These are phyloP conservation scores for Drosophila cognata DNA, from an alignment of 2,888 invertebrate species.

Conservation along the genomic window DNA sequence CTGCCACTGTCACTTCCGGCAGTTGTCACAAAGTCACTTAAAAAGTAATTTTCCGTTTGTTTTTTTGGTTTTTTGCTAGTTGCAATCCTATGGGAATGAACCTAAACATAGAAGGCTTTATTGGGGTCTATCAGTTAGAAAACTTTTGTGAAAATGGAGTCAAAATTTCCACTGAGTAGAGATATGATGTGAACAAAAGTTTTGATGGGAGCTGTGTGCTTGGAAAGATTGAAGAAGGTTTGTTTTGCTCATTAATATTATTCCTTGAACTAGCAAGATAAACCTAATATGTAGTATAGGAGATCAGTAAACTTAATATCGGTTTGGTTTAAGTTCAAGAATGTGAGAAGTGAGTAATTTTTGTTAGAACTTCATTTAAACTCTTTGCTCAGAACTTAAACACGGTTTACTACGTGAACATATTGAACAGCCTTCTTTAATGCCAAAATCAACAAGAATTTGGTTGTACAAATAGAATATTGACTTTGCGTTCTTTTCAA, in stretches of 20 bases:
- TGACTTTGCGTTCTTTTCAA: neutral
- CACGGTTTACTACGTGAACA: neutral
- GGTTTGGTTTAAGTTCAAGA: neutral
- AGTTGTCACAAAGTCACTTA: slow-evolving; percentile 29
- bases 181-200: neutral
- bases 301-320: too few relatives aligned
- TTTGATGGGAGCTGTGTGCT: neutral
- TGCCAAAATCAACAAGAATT: neutral
- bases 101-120: neutral
- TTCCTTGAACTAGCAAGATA: neutral
- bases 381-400: neutral
- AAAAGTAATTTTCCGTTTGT: slow-evolving; percentile 22
- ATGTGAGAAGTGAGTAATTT: neutral
- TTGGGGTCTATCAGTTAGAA: neutral
- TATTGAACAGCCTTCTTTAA: neutral
- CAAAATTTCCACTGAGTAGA: neutral
- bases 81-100: neutral
- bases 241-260: neutral
- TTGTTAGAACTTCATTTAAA: neutral
- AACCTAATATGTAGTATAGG: too few relatives aligned
- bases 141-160: neutral
- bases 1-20: neutral
- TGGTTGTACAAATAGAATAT: neutral
- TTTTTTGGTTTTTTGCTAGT: slow-evolving; percentile 18
- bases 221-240: neutral